Base-by-base conservation (phyloP, 2,113 vertebrate species). In the Anoura caudifer region DNA sequence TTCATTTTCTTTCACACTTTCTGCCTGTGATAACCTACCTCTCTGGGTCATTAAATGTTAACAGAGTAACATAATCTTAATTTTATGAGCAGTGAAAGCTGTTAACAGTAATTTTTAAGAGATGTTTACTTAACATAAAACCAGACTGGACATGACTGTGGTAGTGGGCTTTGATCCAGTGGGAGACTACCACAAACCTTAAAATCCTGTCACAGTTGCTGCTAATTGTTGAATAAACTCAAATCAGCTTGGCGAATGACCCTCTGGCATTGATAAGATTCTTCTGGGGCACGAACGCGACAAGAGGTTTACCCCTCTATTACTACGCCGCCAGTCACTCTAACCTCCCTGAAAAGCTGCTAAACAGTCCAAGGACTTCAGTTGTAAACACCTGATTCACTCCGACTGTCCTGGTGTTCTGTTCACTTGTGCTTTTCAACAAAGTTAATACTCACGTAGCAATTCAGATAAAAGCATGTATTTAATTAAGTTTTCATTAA, bases 1-100 rank as follows among this genome's bases (percentile, higher is more conserved):
- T 72, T 93, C 7, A 76, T 91, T 95, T 76, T 54, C 67, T 94
- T 84, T 90, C 69, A 67, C 75, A 19, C 76, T 88, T 86, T 90
- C 69, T 77, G n/a, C 56, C 81, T 77, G n/a, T 43, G 54, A 88
- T 85, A 91, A 93, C 17, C 24, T 87, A 52, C 69, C 47, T 90
- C 50, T 83, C 54, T 70, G 50, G 26, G 69, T 76, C 85, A 86
- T 94, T 87, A 94, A 87, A 77, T 43, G 28, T 87, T 95, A 93
- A 72, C 70, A 91, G 50, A 79, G 19, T 73, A 63, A 83, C 38
- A 33, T 83, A 36, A 92, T 87, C 76, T 81, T 88, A 85, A 83
- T 92, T 90, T 92, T 93, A 89, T 91, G 89, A 91, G 59, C 41
- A 84, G 50, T 77, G 70, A 96, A 95, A 95, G 52, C 36, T 96